These are phyloP conservation scores for Diaperis boleti DNA, from an alignment of 2,888 invertebrate genomes.

Conservation along the genomic window DNA sequence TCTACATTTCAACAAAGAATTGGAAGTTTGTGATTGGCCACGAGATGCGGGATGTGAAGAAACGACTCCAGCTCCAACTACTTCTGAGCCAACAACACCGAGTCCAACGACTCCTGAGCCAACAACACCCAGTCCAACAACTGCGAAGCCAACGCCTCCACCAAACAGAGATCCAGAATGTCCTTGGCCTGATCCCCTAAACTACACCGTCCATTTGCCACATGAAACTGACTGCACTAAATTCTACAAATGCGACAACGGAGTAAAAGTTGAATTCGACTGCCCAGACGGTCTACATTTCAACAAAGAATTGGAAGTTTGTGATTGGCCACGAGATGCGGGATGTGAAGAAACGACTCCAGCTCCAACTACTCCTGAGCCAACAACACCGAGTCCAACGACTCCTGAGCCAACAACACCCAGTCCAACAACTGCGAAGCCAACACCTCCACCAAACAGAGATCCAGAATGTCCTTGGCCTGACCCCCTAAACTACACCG, in stretches of 20 bases:
- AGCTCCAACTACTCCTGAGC: neutral
- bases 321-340: constrained; percentile 44
- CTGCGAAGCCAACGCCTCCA: constrained; percentile 17
- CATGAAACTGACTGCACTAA: constrained; percentile 46
- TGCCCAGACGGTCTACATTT: constrained; percentile 39
- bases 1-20: no score
- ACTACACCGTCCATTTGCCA: constrained; percentile 42
- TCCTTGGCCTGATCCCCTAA: constrained; percentile 39
- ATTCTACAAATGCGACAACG: constrained; percentile 47
- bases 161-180: constrained; percentile 39
- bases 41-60: no score
- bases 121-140: no score
- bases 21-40: no score
- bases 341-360: constrained; percentile 37
- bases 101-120: neutral
- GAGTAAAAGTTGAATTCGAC: constrained; percentile 37
- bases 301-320: constrained; percentile 36
- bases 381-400: neutral
- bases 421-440: no score
- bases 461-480: constrained; percentile 31
- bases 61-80: neutral
- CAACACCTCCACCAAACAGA: constrained; percentile 8
- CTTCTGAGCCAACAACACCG: neutral
- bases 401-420: constrained; percentile 9
- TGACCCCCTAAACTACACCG: constrained; percentile 33